A percentile compares a stretch with the other conserved stretches of the same genome.
Conservation (phyloP, 2,888 invertebrate species). For the Caenorhabditis plicata region DNA sequence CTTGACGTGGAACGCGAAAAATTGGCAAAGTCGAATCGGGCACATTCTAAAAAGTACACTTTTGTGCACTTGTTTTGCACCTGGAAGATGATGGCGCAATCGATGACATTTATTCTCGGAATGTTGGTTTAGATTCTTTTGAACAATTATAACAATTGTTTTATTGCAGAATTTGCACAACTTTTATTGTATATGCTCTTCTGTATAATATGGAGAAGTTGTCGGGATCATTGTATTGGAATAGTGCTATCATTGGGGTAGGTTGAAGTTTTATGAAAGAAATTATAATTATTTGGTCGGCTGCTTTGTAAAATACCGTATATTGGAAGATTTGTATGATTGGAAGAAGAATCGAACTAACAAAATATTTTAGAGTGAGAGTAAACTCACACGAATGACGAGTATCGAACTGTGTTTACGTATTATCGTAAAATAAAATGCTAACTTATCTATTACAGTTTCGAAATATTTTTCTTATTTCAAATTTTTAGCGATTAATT, state of each 20-base stretch:
- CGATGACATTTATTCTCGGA: conserved; percentile 30
- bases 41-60: conserved; percentile 31
- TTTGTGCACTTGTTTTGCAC: conserved; percentile 36
- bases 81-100: conserved; percentile 35
- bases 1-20: conserved; percentile 17
- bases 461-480: too few relatives aligned
- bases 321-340: too few relatives aligned
- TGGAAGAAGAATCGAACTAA: too few relatives aligned
- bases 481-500: too few relatives aligned
- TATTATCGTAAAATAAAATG: too few relatives aligned
- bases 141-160: neutral
- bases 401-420: too few relatives aligned
- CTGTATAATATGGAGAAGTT: conserved; percentile 40
- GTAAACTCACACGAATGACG: too few relatives aligned
- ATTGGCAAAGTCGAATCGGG: conserved; percentile 6
- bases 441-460: too few relatives aligned
- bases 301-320: too few relatives aligned
- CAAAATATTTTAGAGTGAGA: too few relatives aligned
- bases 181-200: conserved; percentile 29
- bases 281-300: too few relatives aligned
- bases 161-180: conserved; percentile 23
- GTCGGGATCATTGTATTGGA: conserved; percentile 34
- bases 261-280: too few relatives aligned
- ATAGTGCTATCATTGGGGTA: conserved; percentile 31
- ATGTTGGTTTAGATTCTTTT: conserved; percentile 15